Conservation (phyloP, 2,113 vertebrate species). For the Fulica atra region DNA sequence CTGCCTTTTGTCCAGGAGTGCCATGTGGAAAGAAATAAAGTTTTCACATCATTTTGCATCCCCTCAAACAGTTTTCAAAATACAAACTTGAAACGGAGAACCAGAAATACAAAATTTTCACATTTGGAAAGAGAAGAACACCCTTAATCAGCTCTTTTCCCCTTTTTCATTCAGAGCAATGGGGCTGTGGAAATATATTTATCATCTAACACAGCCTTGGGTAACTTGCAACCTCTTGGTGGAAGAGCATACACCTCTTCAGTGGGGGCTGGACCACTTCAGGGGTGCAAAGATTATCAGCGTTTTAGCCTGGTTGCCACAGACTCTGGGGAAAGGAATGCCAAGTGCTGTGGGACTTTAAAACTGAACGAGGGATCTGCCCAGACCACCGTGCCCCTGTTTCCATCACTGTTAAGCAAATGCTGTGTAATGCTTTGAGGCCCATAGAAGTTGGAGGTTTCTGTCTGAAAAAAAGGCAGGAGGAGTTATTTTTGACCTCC, state of each 20-base stretch:
- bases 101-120: background rate
- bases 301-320: background rate
- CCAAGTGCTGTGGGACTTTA: background rate
- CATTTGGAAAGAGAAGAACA: background rate
- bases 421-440: background rate
- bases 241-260: background rate
- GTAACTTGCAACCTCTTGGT: background rate
- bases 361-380: background rate
- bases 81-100: background rate
- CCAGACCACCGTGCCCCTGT: background rate
- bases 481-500: background rate
- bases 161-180: background rate
- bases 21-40: background rate
- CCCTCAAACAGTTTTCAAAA: background rate
- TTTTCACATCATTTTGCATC: background rate
- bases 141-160: background rate
- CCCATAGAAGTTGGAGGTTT: background rate
- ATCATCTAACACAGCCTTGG: background rate
- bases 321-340: background rate
- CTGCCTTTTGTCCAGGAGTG: background rate
- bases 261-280: background rate
- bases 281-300: background rate
- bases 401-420: background rate
- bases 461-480: background rate
- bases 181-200: background rate